Percentiles rank a stretch among this genome's conserved stretches.
Evolutionary conservation across 2,888 invertebrate genomes (phyloP).

Genomic region (Ophonus ardosiacus): DNA sequence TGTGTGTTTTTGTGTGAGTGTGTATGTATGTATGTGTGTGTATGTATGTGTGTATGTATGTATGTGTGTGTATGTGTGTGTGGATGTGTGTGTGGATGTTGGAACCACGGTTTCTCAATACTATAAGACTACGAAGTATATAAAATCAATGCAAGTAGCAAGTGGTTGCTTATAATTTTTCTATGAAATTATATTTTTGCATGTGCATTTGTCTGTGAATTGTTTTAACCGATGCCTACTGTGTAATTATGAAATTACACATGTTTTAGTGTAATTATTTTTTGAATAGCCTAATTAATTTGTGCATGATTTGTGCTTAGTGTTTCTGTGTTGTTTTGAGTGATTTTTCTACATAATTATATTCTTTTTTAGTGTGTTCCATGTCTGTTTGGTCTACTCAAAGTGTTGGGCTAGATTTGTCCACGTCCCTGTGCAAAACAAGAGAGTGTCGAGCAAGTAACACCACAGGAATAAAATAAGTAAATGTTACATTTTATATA

Average conservation of each 20-base stretch:
- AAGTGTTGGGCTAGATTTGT: conserved; percentile 77
- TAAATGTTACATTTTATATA: not conserved
- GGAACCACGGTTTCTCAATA: no score
- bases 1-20: no score
- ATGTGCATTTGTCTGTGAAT: conserved; percentile 5
- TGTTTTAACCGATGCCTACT: conserved; percentile 27
- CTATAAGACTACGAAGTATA: no score
- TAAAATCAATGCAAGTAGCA: no score
- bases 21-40: no score
- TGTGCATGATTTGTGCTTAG: conserved; percentile 4
- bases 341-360: not conserved
- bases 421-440: conserved; percentile 69
- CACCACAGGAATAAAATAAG: conserved; percentile 38
- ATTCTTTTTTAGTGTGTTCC: conserved; percentile 51
- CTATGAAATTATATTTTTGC: conserved; percentile 39
- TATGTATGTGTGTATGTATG: no score
- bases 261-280: conserved; percentile 50
- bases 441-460: conserved; percentile 52
- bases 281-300: conserved; percentile 24
- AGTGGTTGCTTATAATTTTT: conserved; percentile 54
- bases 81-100: no score
- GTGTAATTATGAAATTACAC: conserved; percentile 40
- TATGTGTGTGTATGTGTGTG: no score
- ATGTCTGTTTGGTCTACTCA: conserved; percentile 87
- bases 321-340: not conserved